Conservation (phyloP, 2,888 invertebrate genomes). For the Villa cingulata region DNA sequence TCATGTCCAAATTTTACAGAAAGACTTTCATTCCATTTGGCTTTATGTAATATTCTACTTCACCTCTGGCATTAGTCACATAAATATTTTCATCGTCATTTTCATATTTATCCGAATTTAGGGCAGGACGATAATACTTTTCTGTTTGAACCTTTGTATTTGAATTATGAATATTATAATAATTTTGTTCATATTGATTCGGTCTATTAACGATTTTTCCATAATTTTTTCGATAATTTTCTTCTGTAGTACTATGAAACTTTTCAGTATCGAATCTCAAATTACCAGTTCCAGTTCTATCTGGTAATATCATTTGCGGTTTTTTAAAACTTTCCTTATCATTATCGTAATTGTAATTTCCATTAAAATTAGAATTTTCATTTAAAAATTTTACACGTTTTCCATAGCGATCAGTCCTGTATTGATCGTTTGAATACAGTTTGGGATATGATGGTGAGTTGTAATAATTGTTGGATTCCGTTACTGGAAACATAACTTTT, state of each 20-base stretch:
- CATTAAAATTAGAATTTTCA: background rate
- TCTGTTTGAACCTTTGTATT: background rate
- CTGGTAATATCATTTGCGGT: conserved; percentile 38
- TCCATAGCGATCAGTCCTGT: background rate
- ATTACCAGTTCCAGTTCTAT: conserved; percentile 41
- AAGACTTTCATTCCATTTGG: conserved; percentile 13
- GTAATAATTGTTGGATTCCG: no score
- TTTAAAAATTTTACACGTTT: no score
- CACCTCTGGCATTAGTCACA: conserved; percentile 15
- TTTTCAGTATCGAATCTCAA: conserved; percentile 35
- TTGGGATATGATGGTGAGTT: no score
- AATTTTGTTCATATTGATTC: conserved; percentile 17
- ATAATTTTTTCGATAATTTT: conserved; percentile 21
- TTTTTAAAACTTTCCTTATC: background rate
- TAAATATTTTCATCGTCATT: conserved; percentile 13
- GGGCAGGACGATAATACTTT: background rate
- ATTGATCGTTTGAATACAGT: background rate
- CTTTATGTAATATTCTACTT: conserved; percentile 16
- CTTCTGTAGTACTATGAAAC: conserved; percentile 14
- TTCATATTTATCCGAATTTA: background rate
- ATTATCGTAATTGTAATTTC: no score
- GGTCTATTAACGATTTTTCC: conserved; percentile 30
- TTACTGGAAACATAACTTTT: background rate
- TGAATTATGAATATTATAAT: conserved; percentile 6
- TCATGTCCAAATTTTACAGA: no score